Conservation (phyloP, 2,113 vertebrate genomes). For the Ahaetulla prasina region DNA sequence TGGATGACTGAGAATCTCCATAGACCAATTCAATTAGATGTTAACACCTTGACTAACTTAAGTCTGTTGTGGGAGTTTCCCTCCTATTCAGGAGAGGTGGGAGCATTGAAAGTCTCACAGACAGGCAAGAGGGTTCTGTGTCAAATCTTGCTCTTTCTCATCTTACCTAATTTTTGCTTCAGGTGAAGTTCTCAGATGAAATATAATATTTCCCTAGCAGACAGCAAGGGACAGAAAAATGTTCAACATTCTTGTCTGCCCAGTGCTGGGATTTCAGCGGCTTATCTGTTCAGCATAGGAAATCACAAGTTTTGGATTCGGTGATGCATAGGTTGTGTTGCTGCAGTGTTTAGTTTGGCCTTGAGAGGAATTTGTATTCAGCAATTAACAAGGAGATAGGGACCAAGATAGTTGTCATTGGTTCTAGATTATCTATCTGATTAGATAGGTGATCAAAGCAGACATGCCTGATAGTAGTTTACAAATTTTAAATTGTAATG, state of each 20-base stretch:
- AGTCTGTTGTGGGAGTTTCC: background rate
- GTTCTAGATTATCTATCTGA: background rate
- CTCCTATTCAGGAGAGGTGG: background rate
- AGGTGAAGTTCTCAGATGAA: background rate
- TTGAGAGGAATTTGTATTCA: background rate
- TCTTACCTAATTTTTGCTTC: background rate
- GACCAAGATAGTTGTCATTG: background rate
- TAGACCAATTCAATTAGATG: background rate
- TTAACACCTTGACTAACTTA: background rate
- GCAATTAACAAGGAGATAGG: background rate
- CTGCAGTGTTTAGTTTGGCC: background rate
- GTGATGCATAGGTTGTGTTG: background rate
- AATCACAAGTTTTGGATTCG: background rate
- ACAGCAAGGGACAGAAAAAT: background rate
- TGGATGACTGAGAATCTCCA: too few species aligned
- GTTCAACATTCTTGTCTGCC: background rate
- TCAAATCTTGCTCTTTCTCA: background rate
- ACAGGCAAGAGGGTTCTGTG: background rate
- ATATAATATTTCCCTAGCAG: background rate
- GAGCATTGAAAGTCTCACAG: background rate
- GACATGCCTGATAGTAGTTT: background rate
- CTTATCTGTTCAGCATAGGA: background rate
- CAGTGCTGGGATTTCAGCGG: background rate
- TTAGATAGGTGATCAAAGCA: slow-evolving; percentile 13
- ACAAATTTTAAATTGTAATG: background rate